Conservation (phyloP, 2,113 vertebrate genomes). For the Pseudopodoces humilis region DNA sequence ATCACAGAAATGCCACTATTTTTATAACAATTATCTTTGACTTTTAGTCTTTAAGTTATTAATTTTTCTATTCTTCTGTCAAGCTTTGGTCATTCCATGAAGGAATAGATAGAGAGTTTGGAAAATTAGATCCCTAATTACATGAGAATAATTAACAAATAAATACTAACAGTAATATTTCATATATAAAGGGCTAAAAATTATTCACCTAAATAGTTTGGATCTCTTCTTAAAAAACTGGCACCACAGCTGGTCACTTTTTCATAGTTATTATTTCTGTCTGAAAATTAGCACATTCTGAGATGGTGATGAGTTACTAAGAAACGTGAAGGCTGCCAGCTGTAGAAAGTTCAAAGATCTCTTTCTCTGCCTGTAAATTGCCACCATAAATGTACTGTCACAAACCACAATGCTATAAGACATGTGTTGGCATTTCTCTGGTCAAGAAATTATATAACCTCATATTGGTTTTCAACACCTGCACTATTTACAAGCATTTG, state of each 20-base stretch:
- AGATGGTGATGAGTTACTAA: neutral
- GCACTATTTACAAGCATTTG: slow-evolving; percentile 48
- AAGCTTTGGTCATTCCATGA: neutral
- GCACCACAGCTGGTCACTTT: neutral
- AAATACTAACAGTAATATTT: neutral
- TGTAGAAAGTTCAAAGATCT: slow-evolving; percentile 9
- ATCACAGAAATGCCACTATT: neutral
- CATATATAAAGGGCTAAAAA: neutral
- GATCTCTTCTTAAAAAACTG: neutral
- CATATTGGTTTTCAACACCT: slow-evolving; percentile 62
- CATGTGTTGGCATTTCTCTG: slow-evolving; percentile 34
- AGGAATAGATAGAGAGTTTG: neutral
- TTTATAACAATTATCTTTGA: neutral
- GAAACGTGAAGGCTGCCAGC: neutral
- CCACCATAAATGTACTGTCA: slow-evolving; percentile 9
- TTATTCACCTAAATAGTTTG: neutral
- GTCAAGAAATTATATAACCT: slow-evolving; percentile 56
- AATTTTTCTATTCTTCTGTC: neutral
- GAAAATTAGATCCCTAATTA: neutral
- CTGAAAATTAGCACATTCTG: neutral
- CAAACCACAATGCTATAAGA: slow-evolving; percentile 5
- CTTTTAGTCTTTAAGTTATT: neutral
- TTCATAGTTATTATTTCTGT: neutral
- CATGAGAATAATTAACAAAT: neutral
- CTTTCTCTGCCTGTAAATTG: neutral